Evolutionary conservation across 2,888 invertebrate genomes (phyloP), one percentile per base, ranked within the genome.

Genomic region (Cephus rjabovi): DNA sequence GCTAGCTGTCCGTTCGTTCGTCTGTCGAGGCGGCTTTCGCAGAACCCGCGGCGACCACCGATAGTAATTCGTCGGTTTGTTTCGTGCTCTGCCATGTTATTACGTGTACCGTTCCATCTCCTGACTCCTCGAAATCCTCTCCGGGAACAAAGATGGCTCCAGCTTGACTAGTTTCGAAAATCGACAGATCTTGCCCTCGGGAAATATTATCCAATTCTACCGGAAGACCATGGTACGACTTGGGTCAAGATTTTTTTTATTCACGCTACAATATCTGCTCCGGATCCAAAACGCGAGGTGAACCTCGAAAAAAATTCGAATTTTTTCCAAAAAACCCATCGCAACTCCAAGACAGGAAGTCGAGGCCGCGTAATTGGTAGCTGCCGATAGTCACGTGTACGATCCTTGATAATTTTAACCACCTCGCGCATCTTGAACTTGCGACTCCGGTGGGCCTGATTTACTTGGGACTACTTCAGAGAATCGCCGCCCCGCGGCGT

Each of bases 61-160:
- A 88, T 87, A 84, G 84, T 90, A 88, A 89, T 90, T 88, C 87
- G 84, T 88, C 86, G 86, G 86, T 89, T 89, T 88, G 87, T 87
- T 87, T 89, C 89, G 89, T 87, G 87, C 77, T 73, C 85, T 85
- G 87, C 88, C 86, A 87, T 88, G 84, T 90, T 88, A 89, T 89
- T 89, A 89, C 87, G 84, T 86, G 83, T 86, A 82, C 71, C 71
- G 71, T 71, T 71, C 71, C 71, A 34, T 34, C 31, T 71, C 71
- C 71, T 12, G 71, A 30, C 71, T 30, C 71, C 30, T 34, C 37
- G 35, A 30, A 23, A 30, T 30, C 74, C n/a, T 74, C 74, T 74
- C 35, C 35, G 12, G 35, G 74, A 35, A 34, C 74, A 30, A 30
- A 34, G 34, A 35, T 30, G 33, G 74, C 23, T 30, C 74, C 34